Evolutionary conservation across 2,888 invertebrate genomes (phyloP).

Genomic region (Margaritifera margaritifera): DNA sequence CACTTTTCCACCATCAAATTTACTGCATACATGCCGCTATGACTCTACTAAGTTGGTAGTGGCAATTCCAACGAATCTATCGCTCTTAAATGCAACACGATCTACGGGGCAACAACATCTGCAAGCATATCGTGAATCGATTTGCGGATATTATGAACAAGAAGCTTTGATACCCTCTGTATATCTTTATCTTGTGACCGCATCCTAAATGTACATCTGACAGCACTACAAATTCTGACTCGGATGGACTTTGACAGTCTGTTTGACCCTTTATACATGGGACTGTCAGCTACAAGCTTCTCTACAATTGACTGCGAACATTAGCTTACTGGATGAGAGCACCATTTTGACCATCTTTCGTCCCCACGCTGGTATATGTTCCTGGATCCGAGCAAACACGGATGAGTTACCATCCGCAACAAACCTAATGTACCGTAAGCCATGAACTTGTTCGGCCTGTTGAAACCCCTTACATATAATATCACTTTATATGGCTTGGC

Average conservation of each 20-base stretch:
- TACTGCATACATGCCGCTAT: too few relatives aligned
- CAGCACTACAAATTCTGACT: conserved; percentile 18
- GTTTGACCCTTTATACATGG: conserved; percentile 17
- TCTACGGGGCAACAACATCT: too few relatives aligned
- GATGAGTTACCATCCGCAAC: conserved; percentile 23
- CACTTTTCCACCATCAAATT: too few relatives aligned
- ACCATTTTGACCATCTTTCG: conserved; percentile 18
- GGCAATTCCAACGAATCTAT: too few relatives aligned
- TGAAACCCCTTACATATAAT: conserved; percentile 6
- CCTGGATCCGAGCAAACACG: conserved; percentile 15
- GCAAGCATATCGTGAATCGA: too few relatives aligned
- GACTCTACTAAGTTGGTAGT: too few relatives aligned
- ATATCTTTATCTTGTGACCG: conserved; percentile 14
- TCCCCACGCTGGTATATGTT: conserved; percentile 20
- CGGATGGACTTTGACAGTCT: conserved; percentile 15
- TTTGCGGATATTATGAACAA: too few relatives aligned
- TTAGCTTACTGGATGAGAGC: conserved; percentile 27
- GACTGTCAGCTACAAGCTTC: conserved; percentile 18
- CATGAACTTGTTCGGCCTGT: conserved; percentile 3
- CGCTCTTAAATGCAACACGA: too few relatives aligned
- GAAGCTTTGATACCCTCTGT: background rate
- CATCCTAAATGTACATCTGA: conserved; percentile 27
- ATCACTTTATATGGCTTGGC: conserved; percentile 15
- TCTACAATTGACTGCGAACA: conserved; percentile 19
- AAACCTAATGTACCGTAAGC: conserved; percentile 9